Evolutionary conservation across 2,888 invertebrate species (phyloP).

Genomic region (Ceramica pisi): DNA sequence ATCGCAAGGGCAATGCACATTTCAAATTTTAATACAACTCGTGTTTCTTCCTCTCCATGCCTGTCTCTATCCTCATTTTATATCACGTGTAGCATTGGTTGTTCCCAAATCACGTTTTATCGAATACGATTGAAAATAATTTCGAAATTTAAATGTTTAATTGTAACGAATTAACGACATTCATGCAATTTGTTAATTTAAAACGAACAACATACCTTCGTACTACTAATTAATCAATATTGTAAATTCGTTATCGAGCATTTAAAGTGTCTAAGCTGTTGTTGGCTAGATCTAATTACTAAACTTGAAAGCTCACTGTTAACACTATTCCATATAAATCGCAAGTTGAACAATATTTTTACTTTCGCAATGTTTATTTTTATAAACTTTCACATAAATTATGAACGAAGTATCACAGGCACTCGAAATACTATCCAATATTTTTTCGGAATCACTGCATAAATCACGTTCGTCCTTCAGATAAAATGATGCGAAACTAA

Average conservation of each 20-base stretch:
- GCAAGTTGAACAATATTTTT: constrained; percentile 22
- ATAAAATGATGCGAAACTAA: constrained; percentile 72
- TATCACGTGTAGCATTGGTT: constrained; percentile 3
- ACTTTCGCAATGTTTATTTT: constrained; percentile 2
- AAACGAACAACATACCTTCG: constrained; percentile 45
- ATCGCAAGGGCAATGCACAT: constrained; percentile 40
- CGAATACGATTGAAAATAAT: constrained; percentile 8
- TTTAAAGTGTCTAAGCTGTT: constrained; percentile 32
- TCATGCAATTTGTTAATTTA: constrained; percentile 34
- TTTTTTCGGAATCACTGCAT: constrained; percentile 50
- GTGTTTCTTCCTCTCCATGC: constrained; percentile 16
- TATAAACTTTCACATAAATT: constrained; percentile 37
- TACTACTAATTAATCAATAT: constrained; percentile 46
- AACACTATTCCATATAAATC: constrained; percentile 22
- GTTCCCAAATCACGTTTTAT: background rate
- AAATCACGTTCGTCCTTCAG: constrained; percentile 73
- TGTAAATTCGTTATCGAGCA: constrained; percentile 28
- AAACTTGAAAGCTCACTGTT: constrained; percentile 35
- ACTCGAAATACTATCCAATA: constrained; percentile 24
- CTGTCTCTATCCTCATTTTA: constrained; percentile 36
- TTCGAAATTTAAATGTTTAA: constrained; percentile 34
- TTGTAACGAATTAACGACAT: constrained; percentile 20
- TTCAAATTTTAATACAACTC: constrained; percentile 49
- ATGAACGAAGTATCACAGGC: constrained; percentile 18
- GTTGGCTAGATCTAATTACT: constrained; percentile 30